phyloP scores from a whole-genome alignment of 2,113 vertebrate genomes.

The Passer montanus region DNA sequence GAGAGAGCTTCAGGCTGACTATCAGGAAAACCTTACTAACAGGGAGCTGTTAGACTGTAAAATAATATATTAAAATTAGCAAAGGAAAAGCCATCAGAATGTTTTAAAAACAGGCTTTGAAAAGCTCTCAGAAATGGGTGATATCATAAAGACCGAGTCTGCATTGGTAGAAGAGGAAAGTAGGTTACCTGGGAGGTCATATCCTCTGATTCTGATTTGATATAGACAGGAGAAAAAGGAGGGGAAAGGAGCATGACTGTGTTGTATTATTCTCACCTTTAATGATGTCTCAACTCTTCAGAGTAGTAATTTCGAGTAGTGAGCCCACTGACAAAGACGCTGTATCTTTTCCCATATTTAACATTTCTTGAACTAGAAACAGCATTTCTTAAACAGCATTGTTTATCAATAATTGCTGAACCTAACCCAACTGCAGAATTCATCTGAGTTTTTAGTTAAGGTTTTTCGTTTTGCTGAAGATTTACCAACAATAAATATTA shows the following conservation, averaged over 20 bases:
- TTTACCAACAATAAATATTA: background rate
- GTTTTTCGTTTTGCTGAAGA: slow-evolving; percentile 13
- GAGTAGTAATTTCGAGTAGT: slow-evolving; percentile 15
- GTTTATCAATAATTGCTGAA: slow-evolving; percentile 42
- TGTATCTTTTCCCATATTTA: slow-evolving; percentile 21
- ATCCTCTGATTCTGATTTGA: slow-evolving; percentile 6
- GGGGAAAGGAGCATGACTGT: background rate
- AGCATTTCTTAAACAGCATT: slow-evolving; percentile 28
- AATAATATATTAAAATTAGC: slow-evolving; percentile 53
- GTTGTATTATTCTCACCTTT: slow-evolving; percentile 40
- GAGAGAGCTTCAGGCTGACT: slow-evolving; percentile 53
- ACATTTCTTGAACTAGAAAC: slow-evolving; percentile 40
- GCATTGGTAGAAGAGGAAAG: background rate
- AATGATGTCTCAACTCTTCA: background rate
- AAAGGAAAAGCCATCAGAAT: slow-evolving; percentile 30
- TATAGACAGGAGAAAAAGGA: background rate
- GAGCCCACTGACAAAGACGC: background rate
- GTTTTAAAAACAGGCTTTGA: slow-evolving; percentile 22
- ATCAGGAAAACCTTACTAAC: slow-evolving; percentile 32
- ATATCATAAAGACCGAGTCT: background rate
- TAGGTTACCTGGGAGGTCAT: slow-evolving; percentile 31
- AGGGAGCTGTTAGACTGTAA: slow-evolving; percentile 44
- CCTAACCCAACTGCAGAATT: background rate
- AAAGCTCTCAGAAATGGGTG: background rate
- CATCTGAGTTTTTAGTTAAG: background rate